A percentile compares a stretch with the other conserved stretches of the same genome.
Evolutionary conservation across 2,797 vertebrate species (phyloP).

Genomic region (Okamejei kenojei): DNA sequence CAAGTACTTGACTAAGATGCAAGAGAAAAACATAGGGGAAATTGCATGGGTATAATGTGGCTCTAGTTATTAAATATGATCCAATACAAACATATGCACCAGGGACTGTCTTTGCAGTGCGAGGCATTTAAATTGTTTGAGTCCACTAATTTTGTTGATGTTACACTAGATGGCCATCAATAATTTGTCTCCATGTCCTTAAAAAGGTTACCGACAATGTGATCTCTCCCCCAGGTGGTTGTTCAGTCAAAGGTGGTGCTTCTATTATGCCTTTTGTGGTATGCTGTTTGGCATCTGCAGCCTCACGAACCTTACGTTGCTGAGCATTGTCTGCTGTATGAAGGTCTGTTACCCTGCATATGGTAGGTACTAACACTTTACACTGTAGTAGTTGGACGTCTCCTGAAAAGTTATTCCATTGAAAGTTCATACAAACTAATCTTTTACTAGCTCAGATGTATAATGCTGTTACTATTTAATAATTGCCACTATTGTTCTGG

Average conservation of each 20-base stretch:
- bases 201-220: neutral
- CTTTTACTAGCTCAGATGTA: too few relatives aligned
- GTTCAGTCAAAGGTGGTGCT: slow-evolving; percentile 65
- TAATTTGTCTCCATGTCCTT: neutral
- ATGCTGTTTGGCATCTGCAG: slow-evolving; percentile 66
- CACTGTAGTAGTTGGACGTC: slow-evolving; percentile 31
- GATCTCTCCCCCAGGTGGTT: slow-evolving; percentile 56
- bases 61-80: neutral
- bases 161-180: neutral
- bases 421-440: too few relatives aligned
- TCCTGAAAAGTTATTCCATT: neutral
- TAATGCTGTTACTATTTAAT: too few relatives aligned
- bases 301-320: slow-evolving; percentile 63
- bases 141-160: neutral
- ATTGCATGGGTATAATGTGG: neutral
- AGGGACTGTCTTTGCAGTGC: neutral
- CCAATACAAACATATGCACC: neutral
- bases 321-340: slow-evolving; percentile 73
- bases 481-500: too few relatives aligned
- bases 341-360: slow-evolving; percentile 74
- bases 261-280: slow-evolving; percentile 71
- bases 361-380: slow-evolving; percentile 54
- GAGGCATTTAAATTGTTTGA: neutral
- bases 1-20: neutral
- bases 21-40: neutral